These are phyloP conservation scores for Scytalopus superciliaris DNA, from an alignment of 2,113 vertebrate species.

Conservation along the genomic window DNA sequence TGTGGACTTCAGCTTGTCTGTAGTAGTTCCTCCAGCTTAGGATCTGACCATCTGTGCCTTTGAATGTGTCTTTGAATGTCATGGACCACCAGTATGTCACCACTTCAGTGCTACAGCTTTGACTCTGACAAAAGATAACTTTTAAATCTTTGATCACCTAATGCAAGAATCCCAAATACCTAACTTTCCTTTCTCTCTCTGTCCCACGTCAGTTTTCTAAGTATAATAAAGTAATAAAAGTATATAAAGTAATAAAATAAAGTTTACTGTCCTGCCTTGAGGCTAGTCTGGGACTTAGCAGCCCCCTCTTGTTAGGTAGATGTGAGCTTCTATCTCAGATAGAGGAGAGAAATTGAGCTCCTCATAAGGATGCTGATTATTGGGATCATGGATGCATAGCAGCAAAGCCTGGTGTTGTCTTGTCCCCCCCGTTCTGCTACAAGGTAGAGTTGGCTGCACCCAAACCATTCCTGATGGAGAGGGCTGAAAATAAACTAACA, in stretches of 20 bases:
- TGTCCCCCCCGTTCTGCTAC: neutral
- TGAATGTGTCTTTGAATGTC: too few relatives aligned
- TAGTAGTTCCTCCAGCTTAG: neutral
- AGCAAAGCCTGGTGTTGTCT: neutral
- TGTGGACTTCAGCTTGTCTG: neutral
- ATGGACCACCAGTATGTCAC: neutral
- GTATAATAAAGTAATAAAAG: neutral
- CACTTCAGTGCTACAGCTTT: neutral
- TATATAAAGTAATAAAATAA: neutral
- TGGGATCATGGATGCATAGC: neutral
- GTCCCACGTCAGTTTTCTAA: neutral
- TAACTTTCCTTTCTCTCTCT: neutral
- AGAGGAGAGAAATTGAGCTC: neutral
- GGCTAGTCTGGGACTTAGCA: neutral
- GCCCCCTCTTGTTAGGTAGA: neutral
- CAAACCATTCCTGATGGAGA: neutral
- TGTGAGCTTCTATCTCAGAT: neutral
- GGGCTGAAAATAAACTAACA: neutral
- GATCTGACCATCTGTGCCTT: neutral
- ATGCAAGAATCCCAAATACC: neutral
- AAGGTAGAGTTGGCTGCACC: neutral
- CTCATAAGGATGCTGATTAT: neutral
- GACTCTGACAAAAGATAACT: neutral
- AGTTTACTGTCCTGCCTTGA: neutral
- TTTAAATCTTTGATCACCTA: neutral